Evolutionary conservation across 2,888 invertebrate species (phyloP).

Genomic region (Bellardia pandia): DNA sequence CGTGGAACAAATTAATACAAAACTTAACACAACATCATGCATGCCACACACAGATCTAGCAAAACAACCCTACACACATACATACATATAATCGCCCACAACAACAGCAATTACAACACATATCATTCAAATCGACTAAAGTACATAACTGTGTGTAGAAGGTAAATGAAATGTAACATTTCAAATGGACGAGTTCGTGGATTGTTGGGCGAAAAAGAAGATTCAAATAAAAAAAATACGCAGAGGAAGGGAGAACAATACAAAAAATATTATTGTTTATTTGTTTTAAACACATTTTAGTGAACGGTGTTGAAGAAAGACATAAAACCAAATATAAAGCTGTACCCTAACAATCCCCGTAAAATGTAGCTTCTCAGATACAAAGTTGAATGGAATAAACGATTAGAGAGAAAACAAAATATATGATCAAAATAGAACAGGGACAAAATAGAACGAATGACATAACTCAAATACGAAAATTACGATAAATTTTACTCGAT

Average conservation of each 20-base stretch:
- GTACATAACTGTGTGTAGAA: slow-evolving; percentile 5
- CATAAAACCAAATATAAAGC: background rate
- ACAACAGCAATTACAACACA: slow-evolving; percentile 1
- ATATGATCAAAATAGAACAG: no score
- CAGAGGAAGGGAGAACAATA: background rate
- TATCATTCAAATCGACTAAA: slow-evolving; percentile 29
- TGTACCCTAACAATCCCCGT: background rate
- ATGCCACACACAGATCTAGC: slow-evolving; percentile 7
- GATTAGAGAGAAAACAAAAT: no score
- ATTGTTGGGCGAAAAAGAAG: background rate
- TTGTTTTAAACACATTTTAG: slow-evolving; percentile 47
- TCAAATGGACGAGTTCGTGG: slow-evolving; percentile 10
- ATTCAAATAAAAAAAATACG: background rate
- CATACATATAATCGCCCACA: background rate
- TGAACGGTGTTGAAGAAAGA: background rate
- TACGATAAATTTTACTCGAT: no score
- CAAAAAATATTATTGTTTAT: slow-evolving; percentile 56
- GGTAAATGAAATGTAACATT: slow-evolving; percentile 54
- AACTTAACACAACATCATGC: slow-evolving; percentile 7
- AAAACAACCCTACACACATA: background rate
- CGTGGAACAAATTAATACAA: slow-evolving; percentile 57
- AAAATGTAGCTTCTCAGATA: no score
- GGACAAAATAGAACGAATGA: no score
- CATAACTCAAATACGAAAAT: no score
- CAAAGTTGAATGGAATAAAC: no score